Conservation (phyloP, 2,113 vertebrate genomes). For the Cryptoleucopteryx plumbea region DNA sequence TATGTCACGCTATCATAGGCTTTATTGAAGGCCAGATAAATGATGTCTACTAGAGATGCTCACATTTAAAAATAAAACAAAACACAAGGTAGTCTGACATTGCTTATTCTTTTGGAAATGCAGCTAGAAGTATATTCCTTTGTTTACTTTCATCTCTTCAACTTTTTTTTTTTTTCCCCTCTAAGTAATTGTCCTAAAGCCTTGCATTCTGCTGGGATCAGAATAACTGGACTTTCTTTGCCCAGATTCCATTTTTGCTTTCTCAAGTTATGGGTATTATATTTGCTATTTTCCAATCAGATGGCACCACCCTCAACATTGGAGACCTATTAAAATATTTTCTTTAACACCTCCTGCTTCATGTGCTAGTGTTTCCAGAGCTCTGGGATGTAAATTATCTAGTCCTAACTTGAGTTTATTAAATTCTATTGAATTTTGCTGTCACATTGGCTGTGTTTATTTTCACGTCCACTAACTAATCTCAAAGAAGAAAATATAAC, state of each 20-base stretch:
- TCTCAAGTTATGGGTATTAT: not conserved
- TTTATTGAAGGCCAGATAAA: not conserved
- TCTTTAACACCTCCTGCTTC: not conserved
- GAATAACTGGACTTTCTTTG: not conserved
- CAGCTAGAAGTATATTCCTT: not conserved
- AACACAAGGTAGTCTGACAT: not conserved
- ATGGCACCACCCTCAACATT: not conserved
- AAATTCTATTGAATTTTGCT: not conserved
- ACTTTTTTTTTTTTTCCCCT: too few species aligned
- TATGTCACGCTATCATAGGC: not conserved
- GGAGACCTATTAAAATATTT: constrained; percentile 5
- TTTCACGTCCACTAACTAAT: not conserved
- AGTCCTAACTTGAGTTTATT: not conserved
- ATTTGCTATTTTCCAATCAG: not conserved
- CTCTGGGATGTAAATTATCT: constrained; percentile 10
- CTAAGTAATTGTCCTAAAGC: not conserved
- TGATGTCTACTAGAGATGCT: not conserved
- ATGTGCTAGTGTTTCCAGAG: not conserved
- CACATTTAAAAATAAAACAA: not conserved
- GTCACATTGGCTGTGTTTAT: not conserved
- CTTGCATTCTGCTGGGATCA: not conserved
- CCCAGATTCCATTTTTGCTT: not conserved
- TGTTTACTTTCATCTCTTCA: not conserved
- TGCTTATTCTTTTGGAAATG: not conserved
- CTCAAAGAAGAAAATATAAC: not conserved